Evolutionary conservation across 2,797 vertebrate genomes (phyloP), one percentile per base, ranked within the genome.

Genomic region (Ctenopoma multispine): DNA sequence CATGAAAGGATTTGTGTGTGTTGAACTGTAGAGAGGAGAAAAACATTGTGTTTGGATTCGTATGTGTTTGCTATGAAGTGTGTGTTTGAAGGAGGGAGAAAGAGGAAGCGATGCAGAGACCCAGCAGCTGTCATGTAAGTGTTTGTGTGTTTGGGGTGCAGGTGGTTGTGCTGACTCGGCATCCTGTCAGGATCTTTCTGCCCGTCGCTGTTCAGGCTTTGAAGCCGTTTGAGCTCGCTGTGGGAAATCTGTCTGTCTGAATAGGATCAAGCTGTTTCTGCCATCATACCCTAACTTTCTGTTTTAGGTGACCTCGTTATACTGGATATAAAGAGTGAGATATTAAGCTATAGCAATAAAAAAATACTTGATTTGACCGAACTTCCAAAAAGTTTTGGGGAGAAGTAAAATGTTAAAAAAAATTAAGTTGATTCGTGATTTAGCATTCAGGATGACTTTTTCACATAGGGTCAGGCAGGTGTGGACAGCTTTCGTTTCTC

Each of bases 41-140:
- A 14, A 34, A 27, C 14, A 6, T 61, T 62, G 57, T 67, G 34
- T 44, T 14, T 43, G 53, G n/a, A 48, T 69, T 36, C 41, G 15
- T n/a, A 17, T 44, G 58, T 6, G 54, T 75, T 59, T 77, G 67
- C 17, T 59, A 65, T 88, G 83, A 81, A 69, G 80, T 72, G 63
- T 73, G n/a, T 68, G 12, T 80, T 74, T 65, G 49, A 66, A 31
- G 59, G 46, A 58, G 10, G 21, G 17, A 75, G 36, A 54, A 17
- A 43, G 31, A 57, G 23, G 47, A 56, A 84, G 23, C 56, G 7
- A 90, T 90, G 89, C 69, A 89, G 84, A 88, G 90, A 85, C 87
- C 91, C 48, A 89, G 80, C 76, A 92, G 89, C 82, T 91, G 83
- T 71, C 72, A 89, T 68, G 92, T 93, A 87, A 92, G 92, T 90